Evolutionary conservation across 2,888 invertebrate genomes (phyloP), one percentile per base, ranked within the genome.

Genomic region (Idaea dimidiata): DNA sequence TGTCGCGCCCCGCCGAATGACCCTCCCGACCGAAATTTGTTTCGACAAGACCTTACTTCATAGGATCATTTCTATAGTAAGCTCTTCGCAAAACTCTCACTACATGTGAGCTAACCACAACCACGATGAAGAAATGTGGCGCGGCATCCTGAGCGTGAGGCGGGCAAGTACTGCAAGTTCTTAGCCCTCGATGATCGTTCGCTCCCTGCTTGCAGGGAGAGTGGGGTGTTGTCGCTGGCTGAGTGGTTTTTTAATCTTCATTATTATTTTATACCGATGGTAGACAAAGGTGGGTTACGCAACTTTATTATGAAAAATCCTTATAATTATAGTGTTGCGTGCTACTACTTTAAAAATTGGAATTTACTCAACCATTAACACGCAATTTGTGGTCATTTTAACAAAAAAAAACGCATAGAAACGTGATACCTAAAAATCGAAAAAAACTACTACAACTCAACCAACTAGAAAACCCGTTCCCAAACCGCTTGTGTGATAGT

Each of bases 181-280:
- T 62, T 55, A 71, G 72, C 70, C 63, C 16, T 72, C 73, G 71
- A 72, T 71, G 74, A 74, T 74, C 72, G 71, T 71, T 74, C 72
- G 59, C 70, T 66, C 55, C 64, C 62, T 24, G 54, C 62, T 62
- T 24, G 54, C 62, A 57, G 64, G 61, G 59, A 62, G 67, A n/a
- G 67, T 66, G 69, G 67, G 67, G 65, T 59, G 63, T 61, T 63
- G 67, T 64, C 68, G 66, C 67, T 62, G 60, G 62, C 66, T 70
- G 69, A 70, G 67, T 62, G 67, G 66, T 59, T 62, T 59, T 59
- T 64, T 67, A 57, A n/a, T n/a, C n/a, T n/a, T n/a, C n/a, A n/a
- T n/a, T n/a, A n/a, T n/a, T n/a, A n/a, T n/a, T n/a, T n/a, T n/a
- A n/a, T n/a, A n/a, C n/a, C n/a, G n/a, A n/a, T n/a, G n/a, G n/a